Conservation (phyloP, 2,888 invertebrate species). For the Embidobia sp. region DNA sequence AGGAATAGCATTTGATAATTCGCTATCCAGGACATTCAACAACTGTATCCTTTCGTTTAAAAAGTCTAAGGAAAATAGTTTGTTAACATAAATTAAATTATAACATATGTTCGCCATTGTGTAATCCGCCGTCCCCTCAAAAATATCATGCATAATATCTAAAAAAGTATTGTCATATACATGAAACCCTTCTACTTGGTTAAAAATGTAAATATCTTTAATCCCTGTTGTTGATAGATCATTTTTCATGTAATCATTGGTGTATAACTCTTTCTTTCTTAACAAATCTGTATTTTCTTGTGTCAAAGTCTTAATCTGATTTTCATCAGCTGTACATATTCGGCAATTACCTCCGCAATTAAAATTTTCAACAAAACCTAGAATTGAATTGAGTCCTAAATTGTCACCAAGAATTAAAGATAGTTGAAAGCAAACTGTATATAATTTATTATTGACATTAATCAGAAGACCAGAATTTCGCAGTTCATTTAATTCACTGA, state of each 20-base stretch:
- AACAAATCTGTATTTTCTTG: conserved; percentile 7
- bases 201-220: conserved; percentile 22
- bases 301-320: conserved; percentile 5
- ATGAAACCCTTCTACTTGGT: conserved; percentile 34
- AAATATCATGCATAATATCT: conserved; percentile 37
- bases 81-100: conserved; percentile 7
- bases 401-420: not conserved
- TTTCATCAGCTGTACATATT: not conserved
- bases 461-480: not conserved
- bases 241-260: conserved; percentile 11
- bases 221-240: conserved; percentile 9
- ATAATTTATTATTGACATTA: not conserved
- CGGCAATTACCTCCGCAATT: not conserved
- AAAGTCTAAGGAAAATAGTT: conserved; percentile 34
- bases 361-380: not conserved
- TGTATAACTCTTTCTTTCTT: conserved; percentile 16
- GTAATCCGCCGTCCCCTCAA: conserved; percentile 14
- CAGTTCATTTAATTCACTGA: conserved; percentile 4
- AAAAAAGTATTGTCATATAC: conserved; percentile 19
- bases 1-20: conserved; percentile 17
- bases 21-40: too few species aligned
- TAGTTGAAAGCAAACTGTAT: conserved; percentile 5
- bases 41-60: conserved; percentile 21
- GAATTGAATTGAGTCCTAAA: not conserved
- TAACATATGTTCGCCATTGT: conserved; percentile 10